Evolutionary conservation across 1,140 invertebrate genomes (phyloP).

Genomic region (Zaprionus taronus): DNA sequence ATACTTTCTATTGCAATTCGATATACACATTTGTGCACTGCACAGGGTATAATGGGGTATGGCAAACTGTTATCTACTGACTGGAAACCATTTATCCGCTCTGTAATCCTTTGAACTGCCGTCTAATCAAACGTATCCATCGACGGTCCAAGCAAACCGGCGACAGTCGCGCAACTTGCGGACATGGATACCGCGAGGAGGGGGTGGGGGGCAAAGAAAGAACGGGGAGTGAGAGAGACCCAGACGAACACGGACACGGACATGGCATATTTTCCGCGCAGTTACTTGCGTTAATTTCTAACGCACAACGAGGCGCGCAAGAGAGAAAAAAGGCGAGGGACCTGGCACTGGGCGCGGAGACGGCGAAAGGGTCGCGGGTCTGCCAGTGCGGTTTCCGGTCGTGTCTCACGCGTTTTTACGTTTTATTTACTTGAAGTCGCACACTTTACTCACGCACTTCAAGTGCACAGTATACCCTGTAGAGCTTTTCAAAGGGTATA

Average conservation of each 20-base stretch:
- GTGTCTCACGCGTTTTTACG: constrained; percentile 44
- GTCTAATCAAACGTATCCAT: constrained; percentile 39
- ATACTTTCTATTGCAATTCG: too few relatives aligned
- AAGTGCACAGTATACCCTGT: constrained; percentile 1
- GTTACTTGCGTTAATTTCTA: constrained; percentile 74
- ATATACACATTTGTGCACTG: neutral
- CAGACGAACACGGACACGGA: constrained; percentile 44
- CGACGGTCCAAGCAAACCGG: constrained; percentile 33
- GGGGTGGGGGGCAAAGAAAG: neutral
- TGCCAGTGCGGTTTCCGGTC: constrained; percentile 52
- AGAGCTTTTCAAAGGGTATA: neutral
- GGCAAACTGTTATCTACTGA: neutral
- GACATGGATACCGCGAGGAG: constrained; percentile 8
- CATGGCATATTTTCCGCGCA: constrained; percentile 74
- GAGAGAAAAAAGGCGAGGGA: constrained; percentile 4
- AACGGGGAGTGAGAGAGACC: neutral
- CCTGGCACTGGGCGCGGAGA: constrained; percentile 8
- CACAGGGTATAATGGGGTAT: neutral
- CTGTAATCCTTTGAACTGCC: constrained; percentile 20
- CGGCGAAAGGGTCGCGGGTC: constrained; percentile 56
- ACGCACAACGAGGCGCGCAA: neutral
- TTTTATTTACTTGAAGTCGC: constrained; percentile 55
- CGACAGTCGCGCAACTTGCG: constrained; percentile 35
- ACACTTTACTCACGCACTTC: constrained; percentile 29
- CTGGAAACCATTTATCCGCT: constrained; percentile 1